A percentile compares a stretch with the other conserved stretches of the same genome.
phyloP scores from a whole-genome alignment of 2,113 vertebrate species.

The Gymnocephalus cernua region DNA sequence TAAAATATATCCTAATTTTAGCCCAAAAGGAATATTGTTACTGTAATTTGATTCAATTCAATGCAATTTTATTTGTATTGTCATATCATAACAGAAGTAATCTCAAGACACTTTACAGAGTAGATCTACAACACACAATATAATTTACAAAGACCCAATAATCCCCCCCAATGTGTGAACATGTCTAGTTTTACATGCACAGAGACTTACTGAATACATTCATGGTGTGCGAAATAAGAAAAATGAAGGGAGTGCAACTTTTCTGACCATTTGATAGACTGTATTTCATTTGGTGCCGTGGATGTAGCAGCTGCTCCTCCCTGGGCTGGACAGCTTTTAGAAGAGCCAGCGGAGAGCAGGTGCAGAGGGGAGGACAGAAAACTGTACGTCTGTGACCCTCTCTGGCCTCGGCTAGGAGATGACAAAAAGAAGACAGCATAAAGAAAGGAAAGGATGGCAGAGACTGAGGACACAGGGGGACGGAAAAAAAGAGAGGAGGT shows the following conservation, averaged over 20 bases:
- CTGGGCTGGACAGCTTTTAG: conserved; percentile 18
- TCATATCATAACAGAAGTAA: no score
- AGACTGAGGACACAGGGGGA: background rate
- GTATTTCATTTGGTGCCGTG: background rate
- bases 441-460: background rate
- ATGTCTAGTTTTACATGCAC: background rate
- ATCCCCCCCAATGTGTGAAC: no score
- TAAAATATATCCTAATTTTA: no score
- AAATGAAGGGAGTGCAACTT: background rate
- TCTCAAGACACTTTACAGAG: no score
- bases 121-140: no score
- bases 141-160: no score
- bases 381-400: background rate
- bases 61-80: no score
- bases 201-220: background rate
- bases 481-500: background rate
- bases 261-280: background rate
- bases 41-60: no score
- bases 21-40: no score
- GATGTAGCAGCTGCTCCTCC: conserved; percentile 17
- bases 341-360: conserved; percentile 37
- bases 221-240: background rate
- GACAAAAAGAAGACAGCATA: background rate
- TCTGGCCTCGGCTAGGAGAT: conserved; percentile 10
- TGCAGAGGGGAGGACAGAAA: conserved; percentile 30